These are phyloP conservation scores for Oscheius onirici DNA, from an alignment of 2,888 invertebrate species.

Conservation along the genomic window DNA sequence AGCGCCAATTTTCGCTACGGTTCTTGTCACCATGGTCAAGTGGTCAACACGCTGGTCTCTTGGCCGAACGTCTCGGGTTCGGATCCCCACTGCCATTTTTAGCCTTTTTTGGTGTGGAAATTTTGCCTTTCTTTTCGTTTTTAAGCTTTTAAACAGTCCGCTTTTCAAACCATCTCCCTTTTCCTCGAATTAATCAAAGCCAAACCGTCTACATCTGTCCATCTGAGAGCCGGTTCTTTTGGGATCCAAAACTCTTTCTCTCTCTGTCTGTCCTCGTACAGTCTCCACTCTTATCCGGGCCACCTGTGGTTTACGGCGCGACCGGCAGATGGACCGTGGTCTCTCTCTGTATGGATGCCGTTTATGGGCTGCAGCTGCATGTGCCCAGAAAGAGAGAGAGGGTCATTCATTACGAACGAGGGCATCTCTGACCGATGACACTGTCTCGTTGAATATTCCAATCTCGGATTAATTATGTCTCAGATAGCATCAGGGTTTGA, in stretches of 20 bases:
- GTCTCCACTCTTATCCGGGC: not conserved
- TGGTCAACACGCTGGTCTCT: no score
- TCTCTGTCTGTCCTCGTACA: not conserved
- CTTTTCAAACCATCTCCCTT: not conserved
- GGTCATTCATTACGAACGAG: constrained; percentile 30
- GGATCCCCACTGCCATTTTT: no score
- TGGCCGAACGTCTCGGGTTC: no score
- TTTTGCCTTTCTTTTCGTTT: no score
- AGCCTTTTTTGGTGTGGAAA: no score
- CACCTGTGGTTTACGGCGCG: constrained; percentile 30
- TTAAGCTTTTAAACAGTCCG: not conserved
- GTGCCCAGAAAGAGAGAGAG: no score
- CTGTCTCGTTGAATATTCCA: constrained; percentile 9
- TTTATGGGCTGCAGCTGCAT: constrained; percentile 32
- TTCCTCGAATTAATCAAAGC: not conserved
- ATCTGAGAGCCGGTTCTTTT: not conserved
- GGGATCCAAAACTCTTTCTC: not conserved
- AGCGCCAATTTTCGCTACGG: no score
- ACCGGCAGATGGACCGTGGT: constrained; percentile 28
- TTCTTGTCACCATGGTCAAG: no score
- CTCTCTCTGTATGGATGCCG: not conserved
- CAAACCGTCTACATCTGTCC: not conserved
- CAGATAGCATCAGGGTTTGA: not conserved
- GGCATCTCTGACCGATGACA: not conserved
- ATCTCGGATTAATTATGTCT: constrained; percentile 12